Evolutionary conservation across 2,888 invertebrate genomes (phyloP).

Genomic region (Brachylomia viminalis): DNA sequence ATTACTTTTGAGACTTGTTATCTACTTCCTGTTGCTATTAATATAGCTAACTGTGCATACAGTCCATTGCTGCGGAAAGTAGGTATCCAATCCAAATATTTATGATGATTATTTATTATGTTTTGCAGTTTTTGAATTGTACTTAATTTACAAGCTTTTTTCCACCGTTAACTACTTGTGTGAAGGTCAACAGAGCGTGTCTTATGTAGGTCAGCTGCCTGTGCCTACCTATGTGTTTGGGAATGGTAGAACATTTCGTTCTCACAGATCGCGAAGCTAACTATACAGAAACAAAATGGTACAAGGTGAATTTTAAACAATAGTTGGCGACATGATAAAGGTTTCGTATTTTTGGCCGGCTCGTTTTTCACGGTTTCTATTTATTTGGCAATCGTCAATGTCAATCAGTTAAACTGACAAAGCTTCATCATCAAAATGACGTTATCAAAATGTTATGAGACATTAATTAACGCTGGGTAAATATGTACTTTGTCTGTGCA

Average conservation of each 20-base stretch:
- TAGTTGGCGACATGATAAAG: slow-evolving; percentile 14
- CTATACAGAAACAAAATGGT: slow-evolving; percentile 34
- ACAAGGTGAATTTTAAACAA: slow-evolving; percentile 47
- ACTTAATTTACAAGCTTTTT: slow-evolving; percentile 21
- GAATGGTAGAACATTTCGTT: slow-evolving; percentile 25
- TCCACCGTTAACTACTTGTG: slow-evolving; percentile 27
- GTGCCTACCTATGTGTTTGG: slow-evolving; percentile 31
- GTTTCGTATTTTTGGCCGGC: slow-evolving; percentile 17
- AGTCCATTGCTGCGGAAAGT: slow-evolving; percentile 5
- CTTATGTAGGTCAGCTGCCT: slow-evolving; percentile 46
- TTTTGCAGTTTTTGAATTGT: slow-evolving; percentile 6
- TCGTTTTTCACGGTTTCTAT: slow-evolving; percentile 44
- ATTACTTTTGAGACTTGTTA: slow-evolving; percentile 21
- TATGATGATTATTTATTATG: background rate
- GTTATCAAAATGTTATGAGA: background rate
- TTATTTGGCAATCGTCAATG: slow-evolving; percentile 35
- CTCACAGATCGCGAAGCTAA: slow-evolving; percentile 21
- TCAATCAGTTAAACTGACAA: background rate
- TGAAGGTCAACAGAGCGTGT: slow-evolving; percentile 35
- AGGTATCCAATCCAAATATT: slow-evolving; percentile 1
- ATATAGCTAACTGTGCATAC: background rate
- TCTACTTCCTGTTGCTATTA: slow-evolving; percentile 23
- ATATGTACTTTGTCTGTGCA: slow-evolving; percentile 13
- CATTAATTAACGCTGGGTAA: slow-evolving; percentile 4
- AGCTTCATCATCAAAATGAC: background rate